Evolutionary conservation across 2,888 invertebrate species (phyloP).

Genomic region (Xylophagus ater): DNA sequence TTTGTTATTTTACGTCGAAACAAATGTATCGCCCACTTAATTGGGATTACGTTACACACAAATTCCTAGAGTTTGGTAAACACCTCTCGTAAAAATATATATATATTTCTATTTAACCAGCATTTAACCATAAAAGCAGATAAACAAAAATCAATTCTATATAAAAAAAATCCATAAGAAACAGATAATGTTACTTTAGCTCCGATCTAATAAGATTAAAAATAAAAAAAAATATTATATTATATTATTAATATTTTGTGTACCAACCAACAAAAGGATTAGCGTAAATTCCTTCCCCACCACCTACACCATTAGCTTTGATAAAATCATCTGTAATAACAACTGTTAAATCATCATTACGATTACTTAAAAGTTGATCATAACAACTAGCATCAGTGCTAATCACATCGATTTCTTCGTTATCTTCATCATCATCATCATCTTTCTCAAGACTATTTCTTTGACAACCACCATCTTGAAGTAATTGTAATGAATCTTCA

Average conservation of each 20-base stretch:
- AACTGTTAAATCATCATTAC: constrained; percentile 29
- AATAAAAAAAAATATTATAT: constrained; percentile 5
- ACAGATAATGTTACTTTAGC: too few species aligned
- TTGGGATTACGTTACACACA: too few species aligned
- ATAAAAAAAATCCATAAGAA: too few species aligned
- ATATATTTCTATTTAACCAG: too few species aligned
- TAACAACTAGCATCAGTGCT: constrained; percentile 38
- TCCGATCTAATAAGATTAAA: too few species aligned
- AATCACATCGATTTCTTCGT: constrained; percentile 33
- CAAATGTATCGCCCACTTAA: too few species aligned
- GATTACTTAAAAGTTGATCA: constrained; percentile 27
- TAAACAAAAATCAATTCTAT: too few species aligned
- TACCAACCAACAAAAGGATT: constrained; percentile 41
- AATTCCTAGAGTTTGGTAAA: too few species aligned
- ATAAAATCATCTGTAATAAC: constrained; percentile 29
- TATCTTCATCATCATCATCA: constrained; percentile 36
- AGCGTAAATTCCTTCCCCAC: constrained; percentile 37
- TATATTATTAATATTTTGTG: constrained; percentile 12
- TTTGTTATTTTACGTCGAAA: too few species aligned
- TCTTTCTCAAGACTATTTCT: constrained; percentile 37
- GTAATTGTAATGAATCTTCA: constrained; percentile 36
- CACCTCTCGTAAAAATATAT: too few species aligned
- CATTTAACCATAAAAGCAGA: too few species aligned
- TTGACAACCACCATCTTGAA: constrained; percentile 34
- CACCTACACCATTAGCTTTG: constrained; percentile 24